Base-by-base conservation (phyloP, 2,888 invertebrate genomes). In the Nemapogon koenigi region DNA sequence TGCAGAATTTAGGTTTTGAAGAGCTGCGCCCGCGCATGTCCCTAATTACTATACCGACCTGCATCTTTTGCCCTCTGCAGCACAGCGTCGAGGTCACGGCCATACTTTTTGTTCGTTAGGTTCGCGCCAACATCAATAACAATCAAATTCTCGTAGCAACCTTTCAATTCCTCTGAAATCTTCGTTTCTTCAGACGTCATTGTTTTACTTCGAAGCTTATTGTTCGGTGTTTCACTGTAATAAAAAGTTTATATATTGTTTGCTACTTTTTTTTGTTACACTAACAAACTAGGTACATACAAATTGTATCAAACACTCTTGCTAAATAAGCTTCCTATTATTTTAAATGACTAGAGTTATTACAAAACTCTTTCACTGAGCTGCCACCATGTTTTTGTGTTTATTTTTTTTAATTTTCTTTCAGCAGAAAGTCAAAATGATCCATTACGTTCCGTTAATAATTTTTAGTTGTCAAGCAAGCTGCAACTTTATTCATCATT, bases 81-180 rank as follows among this genome's bases (percentile, higher is more conserved):
- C 6, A 95, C 94, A 42, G 91, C 89, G 75, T 95, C 94, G 62
- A 95, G 83, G 81, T 96, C 95, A 66, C 93, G 86, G 62, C 88
- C 86, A 70, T 91, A 95, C 72, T 95, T 95, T 71, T 94, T 94
- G 73, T 94, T 94, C 16, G 93, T 94, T 57, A 95, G 81, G 84
- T 95, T 95, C 42, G 94, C 94, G 53, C 94, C 94, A 48, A 92
- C 88, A 73, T 95, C 95, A 48, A 94, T 89, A 54, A 95, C 85
- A 68, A 94, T 91, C 65, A 95, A 89, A 78, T 93, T 93, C 69
- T 94, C 93, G 62, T 91, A 92, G 65, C 90, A 92, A 56, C 89
- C 86, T 65, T 88, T 87, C 86, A 91, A 57, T 56, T 76, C 65
- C 50, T 75, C 75, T 43, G 76, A 71, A 58, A 76, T 62, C 53